Conservation (phyloP, 2,888 invertebrate genomes). For the Lordiphosa andalusiaca region DNA sequence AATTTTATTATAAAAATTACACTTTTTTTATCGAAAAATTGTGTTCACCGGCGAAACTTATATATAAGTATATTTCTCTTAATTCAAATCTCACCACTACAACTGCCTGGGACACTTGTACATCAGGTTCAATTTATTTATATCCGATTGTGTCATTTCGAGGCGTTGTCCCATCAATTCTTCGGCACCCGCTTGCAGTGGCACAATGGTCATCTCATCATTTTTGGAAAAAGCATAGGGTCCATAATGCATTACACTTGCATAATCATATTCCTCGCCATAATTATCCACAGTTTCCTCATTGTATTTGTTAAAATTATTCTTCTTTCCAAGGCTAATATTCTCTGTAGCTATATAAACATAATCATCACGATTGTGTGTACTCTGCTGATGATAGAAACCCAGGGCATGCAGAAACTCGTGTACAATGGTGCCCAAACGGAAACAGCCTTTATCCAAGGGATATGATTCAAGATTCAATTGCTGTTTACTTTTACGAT, state of each 20-base stretch:
- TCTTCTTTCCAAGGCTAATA: conserved; percentile 82
- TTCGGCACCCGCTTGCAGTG: background rate
- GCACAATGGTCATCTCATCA: conserved; percentile 83
- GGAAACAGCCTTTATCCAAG: conserved; percentile 62
- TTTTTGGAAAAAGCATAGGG: conserved; percentile 86
- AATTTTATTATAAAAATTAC: too few species aligned
- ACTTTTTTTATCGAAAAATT: too few species aligned
- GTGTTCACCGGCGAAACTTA: too few species aligned
- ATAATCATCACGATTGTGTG: conserved; percentile 86
- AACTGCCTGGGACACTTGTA: conserved; percentile 21
- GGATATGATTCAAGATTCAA: conserved; percentile 45
- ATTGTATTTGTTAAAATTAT: conserved; percentile 85
- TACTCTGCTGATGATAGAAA: conserved; percentile 88
- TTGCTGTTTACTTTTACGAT: conserved; percentile 79
- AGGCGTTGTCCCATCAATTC: conserved; percentile 20
- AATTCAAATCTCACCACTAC: background rate
- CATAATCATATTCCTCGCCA: conserved; percentile 87
- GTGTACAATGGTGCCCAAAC: conserved; percentile 83
- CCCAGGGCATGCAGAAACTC: conserved; percentile 89
- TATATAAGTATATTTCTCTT: background rate
- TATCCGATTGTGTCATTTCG: conserved; percentile 12
- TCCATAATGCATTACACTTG: conserved; percentile 90
- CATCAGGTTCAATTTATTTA: conserved; percentile 27
- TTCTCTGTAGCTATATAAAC: conserved; percentile 81
- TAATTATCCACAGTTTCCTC: conserved; percentile 80